phyloP scores from a whole-genome alignment of 2,888 invertebrate species.

The Poecilobothrus nobilitatus region DNA sequence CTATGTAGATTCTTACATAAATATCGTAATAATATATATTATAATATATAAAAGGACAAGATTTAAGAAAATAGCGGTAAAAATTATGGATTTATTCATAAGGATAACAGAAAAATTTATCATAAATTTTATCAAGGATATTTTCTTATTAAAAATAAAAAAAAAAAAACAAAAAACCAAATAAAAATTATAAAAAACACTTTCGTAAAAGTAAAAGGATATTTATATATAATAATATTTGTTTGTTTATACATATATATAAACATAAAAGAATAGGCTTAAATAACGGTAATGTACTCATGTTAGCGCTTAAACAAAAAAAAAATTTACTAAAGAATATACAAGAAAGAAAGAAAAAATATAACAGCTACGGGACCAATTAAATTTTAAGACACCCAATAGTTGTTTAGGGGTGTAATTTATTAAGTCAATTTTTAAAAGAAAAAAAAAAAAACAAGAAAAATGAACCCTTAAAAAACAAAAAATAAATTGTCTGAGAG shows the following conservation, averaged over 20 bases:
- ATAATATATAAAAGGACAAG: not conserved
- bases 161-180: no score
- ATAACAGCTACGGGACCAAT: conserved; percentile 1
- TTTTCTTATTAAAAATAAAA: not conserved
- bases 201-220: not conserved
- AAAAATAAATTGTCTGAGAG: not conserved
- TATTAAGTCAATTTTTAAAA: not conserved
- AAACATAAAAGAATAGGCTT: not conserved
- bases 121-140: not conserved
- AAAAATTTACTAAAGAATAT: no score
- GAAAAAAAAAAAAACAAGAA: not conserved
- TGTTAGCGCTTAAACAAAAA: not conserved
- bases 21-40: no score
- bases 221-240: not conserved
- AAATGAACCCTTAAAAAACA: not conserved
- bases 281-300: not conserved
- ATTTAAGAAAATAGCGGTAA: not conserved
- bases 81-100: conserved; percentile 6
- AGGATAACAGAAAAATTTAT: conserved; percentile 5
- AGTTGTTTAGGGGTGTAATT: conserved; percentile 3
- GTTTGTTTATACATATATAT: not conserved
- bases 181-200: no score
- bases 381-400: conserved; percentile 4
- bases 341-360: not conserved
- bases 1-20: not conserved